phyloP scores from a whole-genome alignment of 2,797 vertebrate species.

The Epinephelus coioides region DNA sequence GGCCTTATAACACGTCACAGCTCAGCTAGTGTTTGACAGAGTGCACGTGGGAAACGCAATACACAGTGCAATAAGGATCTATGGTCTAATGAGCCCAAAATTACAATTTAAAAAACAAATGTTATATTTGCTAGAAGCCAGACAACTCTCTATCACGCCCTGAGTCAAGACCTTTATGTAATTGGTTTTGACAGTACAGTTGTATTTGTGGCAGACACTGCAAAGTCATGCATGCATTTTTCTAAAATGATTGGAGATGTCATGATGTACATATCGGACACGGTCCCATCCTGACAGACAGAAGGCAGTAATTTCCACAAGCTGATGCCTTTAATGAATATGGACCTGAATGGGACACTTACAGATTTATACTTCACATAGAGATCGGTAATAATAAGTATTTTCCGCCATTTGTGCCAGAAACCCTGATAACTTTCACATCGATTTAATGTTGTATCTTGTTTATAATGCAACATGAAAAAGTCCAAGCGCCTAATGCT shows the following conservation, averaged over 20 bases:
- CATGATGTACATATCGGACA: background rate
- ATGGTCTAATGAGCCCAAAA: background rate
- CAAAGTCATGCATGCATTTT: background rate
- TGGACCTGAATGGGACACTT: background rate
- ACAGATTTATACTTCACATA: background rate
- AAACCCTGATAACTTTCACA: background rate
- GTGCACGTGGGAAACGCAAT: background rate
- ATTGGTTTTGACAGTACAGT: background rate
- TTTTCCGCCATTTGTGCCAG: background rate
- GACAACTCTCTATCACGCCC: background rate
- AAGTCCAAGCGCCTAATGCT: accelerated
- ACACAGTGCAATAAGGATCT: background rate
- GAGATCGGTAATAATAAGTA: background rate
- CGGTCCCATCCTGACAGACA: background rate
- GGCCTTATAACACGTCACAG: background rate
- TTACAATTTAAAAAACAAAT: background rate
- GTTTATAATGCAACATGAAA: background rate
- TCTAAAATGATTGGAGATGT: too few species aligned
- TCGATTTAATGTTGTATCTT: background rate
- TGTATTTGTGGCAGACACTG: background rate
- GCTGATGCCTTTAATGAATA: background rate
- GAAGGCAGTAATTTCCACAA: background rate
- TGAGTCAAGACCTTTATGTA: background rate
- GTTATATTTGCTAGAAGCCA: background rate
- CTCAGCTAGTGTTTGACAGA: background rate